Base-by-base conservation (phyloP, 1,140 invertebrate species). In the Arctopsyche grandis region DNA sequence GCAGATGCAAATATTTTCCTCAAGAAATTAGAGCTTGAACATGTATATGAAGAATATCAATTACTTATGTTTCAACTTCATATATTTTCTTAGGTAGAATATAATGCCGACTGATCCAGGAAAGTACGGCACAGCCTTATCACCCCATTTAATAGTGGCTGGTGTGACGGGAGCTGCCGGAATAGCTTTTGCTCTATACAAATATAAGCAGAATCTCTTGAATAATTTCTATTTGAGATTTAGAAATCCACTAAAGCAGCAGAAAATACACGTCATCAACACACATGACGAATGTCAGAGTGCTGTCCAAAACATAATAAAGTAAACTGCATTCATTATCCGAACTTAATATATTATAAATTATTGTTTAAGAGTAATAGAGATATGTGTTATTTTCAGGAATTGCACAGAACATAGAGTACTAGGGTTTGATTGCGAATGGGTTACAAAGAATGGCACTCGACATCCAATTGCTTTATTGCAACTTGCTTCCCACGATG, bases 351-450 rank as follows among this genome's bases (percentile, higher is more conserved):
- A n/a, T 22, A n/a, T n/a, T n/a, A n/a, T n/a, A n/a, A n/a, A n/a
- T n/a, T n/a, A n/a, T 76, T n/a, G 19, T 10, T 38, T 38, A 14
- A 24, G 29, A 1, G 4, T 69, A 43, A 44, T n/a, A 12, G 1
- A 46, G 0, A 26, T 19, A 4, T 69, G 3, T 77, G 19, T 69
- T 77, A 1, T 56, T 82, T 79, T 43, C n/a, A 82, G 81, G 10
- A 21, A 22, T n/a, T 78, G 69, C 21, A 43, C 19, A 4, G 24
- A 63, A 24, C 79, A 85, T 46, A 84, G 82, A 21, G 86, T 92
- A 21, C 82, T 94, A 26, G 93, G 93, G 22, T 90, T 94, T 79
- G 93, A 94, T 84, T 93, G 92, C 82, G 93, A 94, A 86, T 94
- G 93, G 93, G 89, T 92, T 0, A 91, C 90, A 1, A 87, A 88